phyloP scores from a whole-genome alignment of 2,888 invertebrate species.

The Orgyia antiqua region DNA sequence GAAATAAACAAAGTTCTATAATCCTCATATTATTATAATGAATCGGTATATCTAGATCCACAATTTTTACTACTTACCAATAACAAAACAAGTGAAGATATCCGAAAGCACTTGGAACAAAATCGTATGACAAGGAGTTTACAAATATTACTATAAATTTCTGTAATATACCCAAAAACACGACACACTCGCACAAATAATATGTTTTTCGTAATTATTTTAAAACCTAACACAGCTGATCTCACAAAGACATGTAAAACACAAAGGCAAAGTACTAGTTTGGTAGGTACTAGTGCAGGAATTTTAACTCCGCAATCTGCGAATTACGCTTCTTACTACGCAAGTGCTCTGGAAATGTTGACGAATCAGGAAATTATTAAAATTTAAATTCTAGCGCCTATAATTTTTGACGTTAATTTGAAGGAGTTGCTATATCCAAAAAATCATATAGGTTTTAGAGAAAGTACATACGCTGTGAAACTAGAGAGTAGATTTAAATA shows the following conservation, averaged over 20 bases:
- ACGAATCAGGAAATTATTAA: constrained; percentile 22
- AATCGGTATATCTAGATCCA: too few species aligned
- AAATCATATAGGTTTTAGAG: too few species aligned
- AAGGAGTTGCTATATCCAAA: constrained; percentile 5
- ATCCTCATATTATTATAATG: too few species aligned
- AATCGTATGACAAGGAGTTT: constrained; percentile 22
- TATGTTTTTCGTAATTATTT: constrained; percentile 22
- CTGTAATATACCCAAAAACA: constrained; percentile 11
- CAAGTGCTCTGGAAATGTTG: constrained; percentile 12
- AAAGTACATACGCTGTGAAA: too few species aligned
- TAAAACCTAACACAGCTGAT: constrained; percentile 18
- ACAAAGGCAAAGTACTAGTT: constrained; percentile 12
- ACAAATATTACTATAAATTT: constrained; percentile 17
- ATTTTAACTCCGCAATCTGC: too few species aligned
- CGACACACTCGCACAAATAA: constrained; percentile 20
- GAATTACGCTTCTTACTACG: too few species aligned
- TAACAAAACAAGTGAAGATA: too few species aligned
- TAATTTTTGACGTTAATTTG: constrained; percentile 10
- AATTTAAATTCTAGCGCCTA: constrained; percentile 10
- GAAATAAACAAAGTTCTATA: too few species aligned
- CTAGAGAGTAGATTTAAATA: too few species aligned
- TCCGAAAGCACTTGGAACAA: too few species aligned
- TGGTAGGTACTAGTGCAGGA: constrained; percentile 16
- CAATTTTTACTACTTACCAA: too few species aligned
- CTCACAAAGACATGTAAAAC: constrained; percentile 8